Percentiles rank a stretch among this genome's conserved stretches.
Conservation (phyloP, 2,113 vertebrate species). For the Monopterus albus region DNA sequence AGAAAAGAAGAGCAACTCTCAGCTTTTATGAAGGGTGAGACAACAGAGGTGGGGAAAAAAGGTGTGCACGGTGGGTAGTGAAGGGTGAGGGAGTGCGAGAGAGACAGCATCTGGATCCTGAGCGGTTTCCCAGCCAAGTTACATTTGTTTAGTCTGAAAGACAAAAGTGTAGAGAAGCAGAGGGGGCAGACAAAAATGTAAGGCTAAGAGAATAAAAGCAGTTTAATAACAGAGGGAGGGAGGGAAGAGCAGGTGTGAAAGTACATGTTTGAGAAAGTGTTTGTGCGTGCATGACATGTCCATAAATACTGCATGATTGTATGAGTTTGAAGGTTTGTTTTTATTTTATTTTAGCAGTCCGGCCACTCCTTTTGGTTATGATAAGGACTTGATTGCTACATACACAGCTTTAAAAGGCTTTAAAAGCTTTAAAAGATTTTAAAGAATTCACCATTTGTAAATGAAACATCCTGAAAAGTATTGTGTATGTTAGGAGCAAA, state of each 20-base stretch:
- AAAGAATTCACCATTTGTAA: background rate
- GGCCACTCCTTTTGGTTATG: background rate
- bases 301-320: background rate
- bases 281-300: constrained; percentile 5
- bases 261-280: constrained; percentile 18
- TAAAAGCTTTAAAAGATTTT: too few relatives aligned
- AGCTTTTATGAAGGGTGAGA: constrained; percentile 72
- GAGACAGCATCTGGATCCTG: constrained; percentile 93
- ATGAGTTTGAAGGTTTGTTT: constrained; percentile 5
- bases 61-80: constrained; percentile 37
- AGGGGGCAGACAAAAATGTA: constrained; percentile 39
- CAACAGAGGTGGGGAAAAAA: background rate
- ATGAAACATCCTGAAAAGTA: too few relatives aligned
- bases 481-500: background rate
- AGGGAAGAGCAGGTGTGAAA: constrained; percentile 48
- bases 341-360: constrained; percentile 1
- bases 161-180: constrained; percentile 59
- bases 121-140: constrained; percentile 94
- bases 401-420: too few relatives aligned
- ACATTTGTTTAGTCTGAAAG: constrained; percentile 99
- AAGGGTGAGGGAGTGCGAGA: constrained; percentile 80
- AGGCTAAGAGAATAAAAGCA: constrained; percentile 58
- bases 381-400: background rate
- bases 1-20: constrained; percentile 66
- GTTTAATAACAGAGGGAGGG: constrained; percentile 44